These are phyloP conservation scores for Gephyroberyx darwinii DNA, from an alignment of 2,797 vertebrate species.

Conservation along the genomic window DNA sequence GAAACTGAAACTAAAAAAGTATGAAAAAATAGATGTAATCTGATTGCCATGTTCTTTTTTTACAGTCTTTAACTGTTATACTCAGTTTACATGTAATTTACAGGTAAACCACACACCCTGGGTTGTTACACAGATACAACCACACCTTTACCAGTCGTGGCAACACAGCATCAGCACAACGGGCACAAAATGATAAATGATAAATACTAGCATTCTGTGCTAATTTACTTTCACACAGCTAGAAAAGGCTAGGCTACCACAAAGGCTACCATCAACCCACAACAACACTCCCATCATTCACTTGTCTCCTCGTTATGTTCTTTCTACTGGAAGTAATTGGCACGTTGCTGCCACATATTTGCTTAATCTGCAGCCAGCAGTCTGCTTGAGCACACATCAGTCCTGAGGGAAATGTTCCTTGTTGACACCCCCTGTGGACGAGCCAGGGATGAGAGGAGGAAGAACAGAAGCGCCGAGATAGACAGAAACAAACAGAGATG, in stretches of 20 bases:
- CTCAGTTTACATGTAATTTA: too few species aligned
- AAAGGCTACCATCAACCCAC: background rate
- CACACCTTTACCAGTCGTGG: background rate
- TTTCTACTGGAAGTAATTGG: constrained; percentile 44
- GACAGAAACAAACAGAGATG: constrained; percentile 44
- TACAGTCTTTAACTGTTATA: too few species aligned
- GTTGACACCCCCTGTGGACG: constrained; percentile 47
- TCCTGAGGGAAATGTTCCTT: constrained; percentile 49
- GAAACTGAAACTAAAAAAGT: too few species aligned
- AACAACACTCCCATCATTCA: constrained; percentile 11
- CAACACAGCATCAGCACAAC: too few species aligned
- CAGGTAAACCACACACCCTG: too few species aligned
- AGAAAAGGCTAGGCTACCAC: too few species aligned
- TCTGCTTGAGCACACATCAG: constrained; percentile 59
- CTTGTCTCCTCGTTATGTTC: constrained; percentile 50
- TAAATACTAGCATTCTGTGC: too few species aligned
- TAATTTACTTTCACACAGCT: too few species aligned
- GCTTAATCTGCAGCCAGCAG: constrained; percentile 50
- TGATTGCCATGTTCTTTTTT: too few species aligned
- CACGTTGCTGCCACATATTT: constrained; percentile 28
- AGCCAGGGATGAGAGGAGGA: constrained; percentile 13
- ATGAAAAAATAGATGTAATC: too few species aligned
- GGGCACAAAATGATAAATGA: too few species aligned
- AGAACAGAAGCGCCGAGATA: constrained; percentile 26
- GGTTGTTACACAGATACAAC: too few species aligned